Conservation (phyloP, 2,113 vertebrate genomes). For the Ammodramus savannarum region DNA sequence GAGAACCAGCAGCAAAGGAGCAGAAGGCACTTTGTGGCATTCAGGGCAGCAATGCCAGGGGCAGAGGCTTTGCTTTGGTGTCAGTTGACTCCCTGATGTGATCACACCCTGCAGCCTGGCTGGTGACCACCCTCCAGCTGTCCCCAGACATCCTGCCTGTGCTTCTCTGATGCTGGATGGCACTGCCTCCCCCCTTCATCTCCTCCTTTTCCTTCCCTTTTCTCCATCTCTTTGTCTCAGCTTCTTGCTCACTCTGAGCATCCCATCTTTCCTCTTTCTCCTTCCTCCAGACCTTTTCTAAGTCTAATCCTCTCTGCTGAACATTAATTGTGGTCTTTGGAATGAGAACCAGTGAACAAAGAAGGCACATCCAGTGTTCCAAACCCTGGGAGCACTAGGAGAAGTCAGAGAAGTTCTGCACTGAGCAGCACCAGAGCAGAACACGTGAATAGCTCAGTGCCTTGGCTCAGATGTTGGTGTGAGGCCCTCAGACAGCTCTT, state of each 20-base stretch:
- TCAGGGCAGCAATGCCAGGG: conserved; percentile 5
- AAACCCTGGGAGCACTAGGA: background rate
- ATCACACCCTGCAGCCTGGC: background rate
- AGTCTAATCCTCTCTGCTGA: background rate
- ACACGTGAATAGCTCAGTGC: background rate
- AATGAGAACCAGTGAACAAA: background rate
- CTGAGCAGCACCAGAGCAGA: background rate
- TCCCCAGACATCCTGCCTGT: background rate
- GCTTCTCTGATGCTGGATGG: background rate
- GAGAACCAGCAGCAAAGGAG: background rate
- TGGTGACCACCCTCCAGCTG: background rate
- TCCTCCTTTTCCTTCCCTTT: background rate
- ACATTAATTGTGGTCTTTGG: background rate
- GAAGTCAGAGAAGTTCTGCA: background rate
- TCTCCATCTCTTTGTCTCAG: background rate
- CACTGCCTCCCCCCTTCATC: background rate
- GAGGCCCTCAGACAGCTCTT: background rate
- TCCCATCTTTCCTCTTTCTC: background rate
- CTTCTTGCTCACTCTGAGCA: background rate
- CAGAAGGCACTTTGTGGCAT: background rate
- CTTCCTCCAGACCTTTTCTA: background rate
- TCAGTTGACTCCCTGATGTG: background rate
- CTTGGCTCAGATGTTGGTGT: background rate
- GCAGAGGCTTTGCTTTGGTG: background rate
- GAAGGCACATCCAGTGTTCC: background rate